These are phyloP conservation scores for Trinorchestia longiramus DNA, from an alignment of 1,140 invertebrate genomes.

Conservation along the genomic window DNA sequence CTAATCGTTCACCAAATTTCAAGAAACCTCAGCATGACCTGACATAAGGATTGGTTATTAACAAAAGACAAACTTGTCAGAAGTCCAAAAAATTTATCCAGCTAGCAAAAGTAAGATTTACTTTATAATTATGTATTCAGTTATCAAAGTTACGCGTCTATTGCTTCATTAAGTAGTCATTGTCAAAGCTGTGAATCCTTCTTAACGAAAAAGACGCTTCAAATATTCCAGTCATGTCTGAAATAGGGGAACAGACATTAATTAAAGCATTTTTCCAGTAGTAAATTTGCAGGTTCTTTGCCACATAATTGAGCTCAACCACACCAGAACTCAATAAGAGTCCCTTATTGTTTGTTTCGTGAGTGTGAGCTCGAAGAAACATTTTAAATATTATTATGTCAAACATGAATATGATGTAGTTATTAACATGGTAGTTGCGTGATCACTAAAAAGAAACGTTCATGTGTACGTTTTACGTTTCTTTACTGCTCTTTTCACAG, in stretches of 20 bases:
- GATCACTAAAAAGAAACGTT: not conserved
- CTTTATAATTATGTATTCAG: too few relatives aligned
- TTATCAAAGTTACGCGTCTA: too few relatives aligned
- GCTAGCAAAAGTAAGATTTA: too few relatives aligned
- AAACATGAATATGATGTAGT: too few relatives aligned
- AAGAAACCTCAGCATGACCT: not conserved
- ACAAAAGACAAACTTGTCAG: not conserved
- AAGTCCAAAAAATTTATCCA: not conserved
- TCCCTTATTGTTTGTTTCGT: too few relatives aligned
- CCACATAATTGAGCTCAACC: not conserved
- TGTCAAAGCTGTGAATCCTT: too few relatives aligned
- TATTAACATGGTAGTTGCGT: too few relatives aligned
- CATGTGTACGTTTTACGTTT: too few relatives aligned
- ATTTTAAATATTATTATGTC: too few relatives aligned
- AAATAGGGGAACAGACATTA: not conserved
- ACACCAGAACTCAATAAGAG: too few relatives aligned
- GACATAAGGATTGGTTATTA: not conserved
- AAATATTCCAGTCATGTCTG: not conserved
- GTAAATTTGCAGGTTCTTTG: not conserved
- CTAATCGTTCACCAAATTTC: not conserved
- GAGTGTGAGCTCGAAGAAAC: too few relatives aligned
- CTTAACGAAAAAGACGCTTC: not conserved
- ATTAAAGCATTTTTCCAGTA: not conserved
- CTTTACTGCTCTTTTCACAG: not conserved
- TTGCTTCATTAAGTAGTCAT: too few relatives aligned